phyloP scores from a whole-genome alignment of 2,113 vertebrate genomes.

The Protobothrops mucrosquamatus region DNA sequence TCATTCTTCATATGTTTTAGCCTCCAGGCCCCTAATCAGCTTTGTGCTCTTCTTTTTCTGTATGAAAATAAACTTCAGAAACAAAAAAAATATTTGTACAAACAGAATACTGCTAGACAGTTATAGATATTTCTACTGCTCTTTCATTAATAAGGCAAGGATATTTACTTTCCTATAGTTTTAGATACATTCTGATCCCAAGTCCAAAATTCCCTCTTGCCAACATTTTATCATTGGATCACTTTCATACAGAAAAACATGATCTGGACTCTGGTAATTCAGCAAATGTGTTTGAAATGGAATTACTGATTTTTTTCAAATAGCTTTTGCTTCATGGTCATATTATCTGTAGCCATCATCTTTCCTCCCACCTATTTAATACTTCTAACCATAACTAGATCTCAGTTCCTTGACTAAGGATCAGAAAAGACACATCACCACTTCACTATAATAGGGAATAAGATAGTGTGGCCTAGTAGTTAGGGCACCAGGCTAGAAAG shows the following conservation, averaged over 20 bases:
- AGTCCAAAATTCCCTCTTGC: neutral
- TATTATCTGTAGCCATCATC: neutral
- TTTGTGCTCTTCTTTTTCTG: neutral
- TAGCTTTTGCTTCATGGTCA: neutral
- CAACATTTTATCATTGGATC: neutral
- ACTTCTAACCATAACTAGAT: neutral
- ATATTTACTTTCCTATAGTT: neutral
- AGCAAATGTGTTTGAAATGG: neutral
- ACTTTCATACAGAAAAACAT: neutral
- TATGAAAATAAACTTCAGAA: conserved; percentile 3
- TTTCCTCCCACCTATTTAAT: neutral
- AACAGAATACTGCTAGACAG: neutral
- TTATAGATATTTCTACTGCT: neutral
- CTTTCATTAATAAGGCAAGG: neutral
- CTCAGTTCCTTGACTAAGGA: neutral
- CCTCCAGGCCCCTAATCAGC: neutral
- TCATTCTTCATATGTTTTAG: neutral
- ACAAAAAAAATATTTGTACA: neutral
- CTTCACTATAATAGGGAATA: neutral
- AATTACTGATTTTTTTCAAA: neutral
- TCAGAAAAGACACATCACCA: neutral
- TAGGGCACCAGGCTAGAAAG: neutral
- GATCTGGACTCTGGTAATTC: neutral
- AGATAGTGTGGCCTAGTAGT: neutral
- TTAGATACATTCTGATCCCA: neutral